Conservation (phyloP, 2,797 vertebrate species). For the Sebastes alutus region DNA sequence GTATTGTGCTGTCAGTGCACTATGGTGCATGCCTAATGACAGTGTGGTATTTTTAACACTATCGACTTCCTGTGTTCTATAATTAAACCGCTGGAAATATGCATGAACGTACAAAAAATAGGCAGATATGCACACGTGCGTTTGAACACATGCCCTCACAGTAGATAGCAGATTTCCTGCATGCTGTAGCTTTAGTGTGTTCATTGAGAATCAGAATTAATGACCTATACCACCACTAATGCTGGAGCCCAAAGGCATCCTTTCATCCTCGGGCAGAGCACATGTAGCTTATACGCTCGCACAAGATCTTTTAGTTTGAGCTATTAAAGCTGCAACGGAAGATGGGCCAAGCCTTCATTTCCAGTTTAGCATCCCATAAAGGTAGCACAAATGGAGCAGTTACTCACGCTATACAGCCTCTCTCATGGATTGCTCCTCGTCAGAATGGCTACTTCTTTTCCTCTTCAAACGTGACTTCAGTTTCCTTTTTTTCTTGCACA, state of each 20-base stretch:
- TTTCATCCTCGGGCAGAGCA: conserved; percentile 31
- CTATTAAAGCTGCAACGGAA: conserved; percentile 10
- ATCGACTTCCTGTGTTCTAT: conserved; percentile 19
- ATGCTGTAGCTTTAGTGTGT: background rate
- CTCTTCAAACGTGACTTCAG: background rate
- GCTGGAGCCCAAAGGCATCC: conserved; percentile 10
- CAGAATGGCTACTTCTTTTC: background rate
- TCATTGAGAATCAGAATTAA: conserved; percentile 37
- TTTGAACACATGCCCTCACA: background rate
- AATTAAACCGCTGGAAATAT: conserved; percentile 25
- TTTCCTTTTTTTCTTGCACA: background rate
- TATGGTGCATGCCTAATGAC: conserved; percentile 9
- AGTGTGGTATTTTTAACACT: conserved; percentile 16
- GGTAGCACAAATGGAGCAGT: conserved; percentile 3
- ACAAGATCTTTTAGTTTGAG: background rate
- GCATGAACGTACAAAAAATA: background rate
- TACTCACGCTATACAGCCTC: background rate
- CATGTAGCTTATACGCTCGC: background rate
- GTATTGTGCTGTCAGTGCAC: background rate
- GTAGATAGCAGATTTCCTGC: background rate
- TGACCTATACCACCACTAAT: conserved; percentile 26
- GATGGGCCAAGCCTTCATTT: conserved; percentile 5
- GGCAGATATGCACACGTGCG: background rate
- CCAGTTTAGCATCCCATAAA: conserved; percentile 22
- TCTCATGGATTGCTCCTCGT: background rate